Conservation (phyloP, 2,797 vertebrate genomes). For the Orientallactaga sibirica region DNA sequence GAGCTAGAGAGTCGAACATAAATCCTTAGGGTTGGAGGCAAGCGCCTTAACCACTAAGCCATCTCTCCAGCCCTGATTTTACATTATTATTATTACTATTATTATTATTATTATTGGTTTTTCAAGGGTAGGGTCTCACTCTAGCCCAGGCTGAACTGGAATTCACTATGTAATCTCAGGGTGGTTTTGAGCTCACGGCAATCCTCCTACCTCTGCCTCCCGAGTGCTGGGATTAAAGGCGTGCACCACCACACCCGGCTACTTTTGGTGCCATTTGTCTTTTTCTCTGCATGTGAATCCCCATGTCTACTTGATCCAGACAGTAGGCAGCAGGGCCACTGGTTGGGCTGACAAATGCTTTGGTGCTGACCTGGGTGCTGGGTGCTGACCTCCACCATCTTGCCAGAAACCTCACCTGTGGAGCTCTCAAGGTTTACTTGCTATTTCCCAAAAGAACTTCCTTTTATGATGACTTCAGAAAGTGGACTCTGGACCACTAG, state of each 20-base stretch:
- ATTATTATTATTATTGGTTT: background rate
- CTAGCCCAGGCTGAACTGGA: too few relatives aligned
- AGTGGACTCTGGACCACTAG: constrained; percentile 73
- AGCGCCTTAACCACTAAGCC: too few relatives aligned
- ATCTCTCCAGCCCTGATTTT: too few relatives aligned
- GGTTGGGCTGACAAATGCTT: background rate
- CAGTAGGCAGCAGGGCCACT: background rate
- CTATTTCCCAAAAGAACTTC: constrained; percentile 77
- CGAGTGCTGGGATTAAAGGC: too few relatives aligned
- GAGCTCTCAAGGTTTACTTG: constrained; percentile 71
- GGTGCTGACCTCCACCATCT: background rate
- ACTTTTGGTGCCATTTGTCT: background rate
- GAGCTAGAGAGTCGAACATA: too few relatives aligned
- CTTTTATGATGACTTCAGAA: constrained; percentile 78
- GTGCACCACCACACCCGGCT: too few relatives aligned
- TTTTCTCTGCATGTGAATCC: background rate
- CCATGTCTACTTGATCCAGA: background rate
- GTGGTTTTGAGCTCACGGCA: too few relatives aligned
- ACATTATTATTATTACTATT: too few relatives aligned
- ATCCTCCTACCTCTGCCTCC: too few relatives aligned
- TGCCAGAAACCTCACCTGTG: constrained; percentile 21
- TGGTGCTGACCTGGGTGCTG: background rate
- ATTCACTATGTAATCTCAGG: too few relatives aligned
- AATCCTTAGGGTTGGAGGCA: too few relatives aligned
- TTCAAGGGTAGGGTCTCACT: background rate